Percentiles rank a stretch among this genome's conserved stretches.
phyloP scores from a whole-genome alignment of 1,140 invertebrate genomes.

The Drosophila bocqueti region DNA sequence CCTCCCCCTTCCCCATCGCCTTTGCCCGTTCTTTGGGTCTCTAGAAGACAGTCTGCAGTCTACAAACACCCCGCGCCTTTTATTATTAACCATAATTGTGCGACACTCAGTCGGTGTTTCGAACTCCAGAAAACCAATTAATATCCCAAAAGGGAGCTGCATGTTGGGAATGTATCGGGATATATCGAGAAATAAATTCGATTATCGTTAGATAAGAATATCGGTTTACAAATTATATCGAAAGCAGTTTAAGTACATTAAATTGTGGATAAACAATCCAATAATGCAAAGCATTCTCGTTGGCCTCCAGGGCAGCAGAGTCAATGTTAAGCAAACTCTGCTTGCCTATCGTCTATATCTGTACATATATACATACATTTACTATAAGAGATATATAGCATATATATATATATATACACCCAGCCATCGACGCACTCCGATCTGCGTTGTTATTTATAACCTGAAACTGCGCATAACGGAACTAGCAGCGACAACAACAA shows the following conservation, averaged over 20 bases:
- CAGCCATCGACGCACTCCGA: constrained; percentile 13
- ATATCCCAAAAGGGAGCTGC: neutral
- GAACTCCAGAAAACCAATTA: neutral
- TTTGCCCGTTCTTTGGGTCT: constrained; percentile 11
- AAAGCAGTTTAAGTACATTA: too few species aligned
- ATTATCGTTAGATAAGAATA: too few species aligned
- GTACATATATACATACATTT: neutral
- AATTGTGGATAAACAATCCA: neutral
- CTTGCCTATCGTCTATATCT: neutral
- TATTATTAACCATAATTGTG: constrained; percentile 43
- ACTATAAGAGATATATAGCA: too few species aligned
- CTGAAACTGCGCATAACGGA: constrained; percentile 43
- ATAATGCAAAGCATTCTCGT: neutral
- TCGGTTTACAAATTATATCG: too few species aligned
- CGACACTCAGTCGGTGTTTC: neutral
- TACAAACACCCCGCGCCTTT: neutral
- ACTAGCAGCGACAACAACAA: constrained; percentile 19
- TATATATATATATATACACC: neutral
- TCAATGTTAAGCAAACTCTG: constrained; percentile 32
- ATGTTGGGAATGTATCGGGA: neutral
- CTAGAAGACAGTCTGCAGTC: constrained; percentile 1
- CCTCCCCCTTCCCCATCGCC: too few species aligned
- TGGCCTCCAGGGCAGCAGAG: constrained; percentile 9
- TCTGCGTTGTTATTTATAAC: constrained; percentile 39
- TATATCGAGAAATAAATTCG: too few species aligned